Base-by-base conservation (phyloP, 2,113 vertebrate genomes). In the Cyrtonyx montezumae region DNA sequence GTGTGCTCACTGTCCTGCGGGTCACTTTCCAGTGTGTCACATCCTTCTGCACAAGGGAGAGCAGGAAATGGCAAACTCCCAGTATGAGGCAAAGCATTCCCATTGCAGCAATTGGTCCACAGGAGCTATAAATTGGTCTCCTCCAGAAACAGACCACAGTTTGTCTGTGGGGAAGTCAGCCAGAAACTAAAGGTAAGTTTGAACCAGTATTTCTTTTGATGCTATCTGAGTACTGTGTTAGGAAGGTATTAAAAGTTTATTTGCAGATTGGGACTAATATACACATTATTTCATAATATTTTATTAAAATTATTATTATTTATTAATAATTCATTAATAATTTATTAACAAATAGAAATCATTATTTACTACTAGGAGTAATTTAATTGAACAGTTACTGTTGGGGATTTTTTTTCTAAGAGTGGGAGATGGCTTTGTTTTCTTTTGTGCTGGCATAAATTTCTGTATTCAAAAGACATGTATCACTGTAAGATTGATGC, bases 1-100 rank as follows among this genome's bases (percentile, higher is more conserved):
- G 96, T 95, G 95, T 97, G 96, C 91, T 92, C 11, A 5, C 81
- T 75, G 94, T 93, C 97, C 95, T 36, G 16, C 85, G 94, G 95
- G 96, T 95, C 95, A 97, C 94, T 98, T 98, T 97, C 97, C 97
- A 97, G 86, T 96, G 93, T 97, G 97, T 97, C 97, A 98, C 88
- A 97, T 98, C 97, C 98, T 98, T 96, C 93, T 96, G 96, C 94
- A 93, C 65, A 70, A 96, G 96, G 96, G 95, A 96, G 94, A 96
- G 66, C 97, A 98, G 98, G 98, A 98, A 98, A 97, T 13, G 88
- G 96, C 97, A 96, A 85, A 94, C 96, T 97, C 97, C 96, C 97
- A 96, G 90, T 95, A 96, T 97, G 96, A 97, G 96, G 94, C 97
- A 96, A 97, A 96, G 93, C 94, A 94, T 96, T 98, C 97, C 96